These are phyloP conservation scores for Cynopterus sphinx DNA, from an alignment of 2,797 vertebrate species.

Conservation along the genomic window DNA sequence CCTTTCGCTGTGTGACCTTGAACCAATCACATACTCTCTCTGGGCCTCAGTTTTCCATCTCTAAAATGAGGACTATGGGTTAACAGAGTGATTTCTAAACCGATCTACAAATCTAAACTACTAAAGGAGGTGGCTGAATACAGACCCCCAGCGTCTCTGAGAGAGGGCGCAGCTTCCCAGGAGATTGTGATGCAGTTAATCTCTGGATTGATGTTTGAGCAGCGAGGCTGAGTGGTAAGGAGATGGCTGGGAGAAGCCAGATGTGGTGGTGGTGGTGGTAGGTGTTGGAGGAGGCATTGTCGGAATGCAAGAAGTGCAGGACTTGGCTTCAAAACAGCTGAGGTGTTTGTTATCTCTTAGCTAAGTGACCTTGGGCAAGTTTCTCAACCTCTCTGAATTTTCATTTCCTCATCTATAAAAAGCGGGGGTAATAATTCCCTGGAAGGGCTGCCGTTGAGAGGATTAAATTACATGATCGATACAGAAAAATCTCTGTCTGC, in stretches of 20 bases:
- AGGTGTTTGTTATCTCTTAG: not conserved
- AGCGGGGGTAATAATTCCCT: not conserved
- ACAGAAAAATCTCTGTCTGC: not conserved
- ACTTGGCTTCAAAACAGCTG: not conserved
- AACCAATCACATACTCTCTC: not conserved
- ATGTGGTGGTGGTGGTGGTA: not conserved
- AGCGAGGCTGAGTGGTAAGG: not conserved
- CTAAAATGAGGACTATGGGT: not conserved
- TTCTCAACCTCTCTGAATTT: not conserved
- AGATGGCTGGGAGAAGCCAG: not conserved
- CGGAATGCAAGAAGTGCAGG: fast-evolving
- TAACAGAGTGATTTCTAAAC: not conserved
- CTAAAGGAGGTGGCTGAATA: not conserved
- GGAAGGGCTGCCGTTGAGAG: not conserved
- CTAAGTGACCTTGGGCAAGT: not conserved
- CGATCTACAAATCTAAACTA: not conserved
- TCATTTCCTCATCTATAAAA: slow-evolving; percentile 3
- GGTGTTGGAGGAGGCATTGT: fast-evolving
- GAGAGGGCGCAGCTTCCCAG: not conserved
- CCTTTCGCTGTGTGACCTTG: not conserved
- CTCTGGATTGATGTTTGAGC: not conserved
- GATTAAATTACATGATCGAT: not conserved
- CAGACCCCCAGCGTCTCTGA: not conserved
- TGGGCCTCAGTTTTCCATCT: not conserved
- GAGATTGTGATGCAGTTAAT: not conserved